phyloP scores from a whole-genome alignment of 1,140 invertebrate genomes.

The Harlomillsia oculata region DNA sequence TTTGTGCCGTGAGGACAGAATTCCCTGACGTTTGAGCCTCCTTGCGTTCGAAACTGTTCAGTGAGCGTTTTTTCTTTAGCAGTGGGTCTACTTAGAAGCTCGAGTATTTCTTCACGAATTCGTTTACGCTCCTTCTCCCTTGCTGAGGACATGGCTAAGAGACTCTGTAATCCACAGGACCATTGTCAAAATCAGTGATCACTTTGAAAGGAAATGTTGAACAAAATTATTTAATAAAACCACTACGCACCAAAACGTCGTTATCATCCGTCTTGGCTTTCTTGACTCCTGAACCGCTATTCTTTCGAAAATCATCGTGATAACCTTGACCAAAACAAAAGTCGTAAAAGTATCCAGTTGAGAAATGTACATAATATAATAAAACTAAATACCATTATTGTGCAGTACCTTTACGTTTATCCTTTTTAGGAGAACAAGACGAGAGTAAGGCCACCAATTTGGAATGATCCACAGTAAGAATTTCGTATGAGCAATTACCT shows the following conservation, averaged over 20 bases:
- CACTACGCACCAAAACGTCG: too few relatives aligned
- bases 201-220: too few relatives aligned
- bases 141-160: conserved; percentile 85
- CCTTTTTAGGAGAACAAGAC: background rate
- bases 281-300: too few relatives aligned
- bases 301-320: too few relatives aligned
- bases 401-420: conserved; percentile 29
- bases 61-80: conserved; percentile 88
- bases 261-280: too few relatives aligned
- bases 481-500: conserved; percentile 49
- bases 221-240: too few relatives aligned
- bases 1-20: conserved; percentile 92
- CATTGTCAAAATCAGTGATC: too few relatives aligned
- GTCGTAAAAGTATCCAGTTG: too few relatives aligned
- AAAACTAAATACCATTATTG: too few relatives aligned
- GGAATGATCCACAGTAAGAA: conserved; percentile 58
- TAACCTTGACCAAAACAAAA: conserved; percentile 20
- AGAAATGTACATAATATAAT: too few relatives aligned
- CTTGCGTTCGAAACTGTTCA: conserved; percentile 89
- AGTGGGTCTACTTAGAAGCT: conserved; percentile 86
- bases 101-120: conserved; percentile 89
- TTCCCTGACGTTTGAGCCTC: conserved; percentile 58
- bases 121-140: conserved; percentile 91
- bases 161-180: conserved; percentile 59
- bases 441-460: conserved; percentile 57